Evolutionary conservation across 1,140 invertebrate species (phyloP), one percentile per base, ranked within the genome.

Genomic region (Nasonia giraulti): DNA sequence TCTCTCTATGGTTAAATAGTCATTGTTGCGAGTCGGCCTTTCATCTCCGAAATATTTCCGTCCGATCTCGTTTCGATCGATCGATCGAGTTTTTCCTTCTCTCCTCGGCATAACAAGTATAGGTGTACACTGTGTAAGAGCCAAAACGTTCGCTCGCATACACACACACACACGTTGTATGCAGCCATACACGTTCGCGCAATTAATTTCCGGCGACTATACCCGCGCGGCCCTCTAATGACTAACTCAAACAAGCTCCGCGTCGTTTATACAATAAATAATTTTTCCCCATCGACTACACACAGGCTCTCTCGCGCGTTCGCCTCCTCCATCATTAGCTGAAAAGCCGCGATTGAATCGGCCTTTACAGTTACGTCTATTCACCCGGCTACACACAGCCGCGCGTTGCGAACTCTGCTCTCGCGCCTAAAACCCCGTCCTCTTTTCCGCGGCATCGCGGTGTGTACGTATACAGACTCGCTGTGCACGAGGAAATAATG

Each of bases 321-420:
- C n/a, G 50, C 11, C 33, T 80, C 76, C 75, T 66, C 33, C 73
- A 23, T 84, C 76, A 73, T 71, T 71, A 84, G 66, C 66, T 69
- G 33, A 44, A 78, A 37, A n/a, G 37, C 33, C 17, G 23, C 47
- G 83, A 79, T 84, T 37, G 66, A 80, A 79, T 73, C 83, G 76
- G 47, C 1, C 37, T 55, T 81, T 75, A 84, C 82, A 79, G 80
- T 83, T 83, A 86, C 69, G 75, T 87, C 75, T 79, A 79, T 83
- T 83, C 80, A 85, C 47, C 76, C 73, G 10, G 12, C 55, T 62
- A 20, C 17, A 17, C 55, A 62, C 17, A 62, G 23, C 44, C 33
- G 27, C 27, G 27, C 27, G 37, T n/a, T 62, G 73, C 76, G 44
- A 71, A 69, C 44, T 55, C 69, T 77, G 44, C 44, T 55, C 69